Conservation (phyloP, 2,888 invertebrate genomes). For the Ernsta delagoae region DNA sequence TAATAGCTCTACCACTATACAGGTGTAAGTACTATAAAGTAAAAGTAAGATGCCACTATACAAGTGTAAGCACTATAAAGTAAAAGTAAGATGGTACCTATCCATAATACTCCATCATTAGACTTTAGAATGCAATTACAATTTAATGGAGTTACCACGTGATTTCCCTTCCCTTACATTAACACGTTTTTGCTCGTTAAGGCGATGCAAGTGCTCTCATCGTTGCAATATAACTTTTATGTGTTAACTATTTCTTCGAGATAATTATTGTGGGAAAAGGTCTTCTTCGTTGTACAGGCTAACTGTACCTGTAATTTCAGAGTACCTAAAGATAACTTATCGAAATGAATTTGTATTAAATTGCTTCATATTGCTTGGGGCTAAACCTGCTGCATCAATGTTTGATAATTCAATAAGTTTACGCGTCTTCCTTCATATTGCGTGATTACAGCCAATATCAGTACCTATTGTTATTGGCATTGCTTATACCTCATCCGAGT, state of each 20-base stretch:
- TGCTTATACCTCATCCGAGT: constrained; percentile 51
- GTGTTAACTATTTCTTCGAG: constrained; percentile 14
- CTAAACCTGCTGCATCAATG: no score
- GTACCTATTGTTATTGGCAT: constrained; percentile 16
- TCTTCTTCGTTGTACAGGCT: not conserved
- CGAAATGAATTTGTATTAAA: no score
- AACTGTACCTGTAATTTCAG: not conserved
- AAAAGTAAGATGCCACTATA: no score
- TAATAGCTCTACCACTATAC: no score
- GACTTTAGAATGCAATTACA: constrained; percentile 35
- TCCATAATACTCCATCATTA: constrained; percentile 17
- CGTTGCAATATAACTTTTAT: constrained; percentile 21
- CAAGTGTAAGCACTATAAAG: no score
- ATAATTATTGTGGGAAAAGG: constrained; percentile 30
- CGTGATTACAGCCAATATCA: constrained; percentile 51
- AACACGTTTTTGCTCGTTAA: constrained; percentile 36
- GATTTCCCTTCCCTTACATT: constrained; percentile 26
- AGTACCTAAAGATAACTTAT: no score
- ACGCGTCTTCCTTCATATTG: constrained; percentile 38
- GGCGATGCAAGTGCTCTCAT: constrained; percentile 13
- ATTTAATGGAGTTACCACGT: constrained; percentile 19
- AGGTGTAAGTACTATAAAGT: no score
- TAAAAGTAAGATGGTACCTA: no score
- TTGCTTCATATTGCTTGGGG: no score
- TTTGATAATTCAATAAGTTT: not conserved